Evolutionary conservation across 2,888 invertebrate genomes (phyloP), one percentile per base, ranked within the genome.

Genomic region (Chymomyza procnemis): DNA sequence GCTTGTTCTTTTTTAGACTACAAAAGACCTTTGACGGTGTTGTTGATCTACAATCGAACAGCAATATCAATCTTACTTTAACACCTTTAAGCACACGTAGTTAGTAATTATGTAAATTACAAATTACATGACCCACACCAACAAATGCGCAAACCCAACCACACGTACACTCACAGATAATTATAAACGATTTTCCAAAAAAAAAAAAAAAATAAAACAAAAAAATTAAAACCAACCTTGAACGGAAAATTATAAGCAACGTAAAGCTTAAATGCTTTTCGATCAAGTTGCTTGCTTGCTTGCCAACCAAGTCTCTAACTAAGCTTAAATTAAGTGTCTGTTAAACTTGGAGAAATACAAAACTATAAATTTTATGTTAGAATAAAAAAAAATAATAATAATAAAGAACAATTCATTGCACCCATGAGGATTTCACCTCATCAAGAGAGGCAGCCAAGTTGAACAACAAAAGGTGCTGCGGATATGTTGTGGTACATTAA

Each of bases 381-480:
- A 47, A 74, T 1, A 34, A 61, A 50, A 30, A 54, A 46, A 65
- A 61, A 55, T 6, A 26, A 26, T 4, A 26, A 26, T 1, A 26
- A 50, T 69, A 26, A 26, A 26, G 26, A 26, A 26, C 6, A 26
- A 50, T 69, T 73, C 75, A 76, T 70, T 73, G 71, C 65, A 64
- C 64, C 72, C 74, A 69, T 76, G 78, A 85, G 86, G 90, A 90
- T 90, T 90, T 90, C 90, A 85, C 90, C 90, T 89, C 88, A 90
- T 90, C 90, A 90, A 87, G 85, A 78, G 81, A 88, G 74, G 80
- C 88, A 90, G 79, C 89, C 89, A 89, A 88, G 87, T 84, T 88
- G 84, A 88, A 88, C 87, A 88, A 88, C 87, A 84, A 76, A 50
- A 76, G 76, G 76, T 61, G 64, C 61, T 66, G 69, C 65, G 68